These are phyloP conservation scores for Drosophila serrata DNA, from an alignment of 1,140 invertebrate species.

Conservation along the genomic window DNA sequence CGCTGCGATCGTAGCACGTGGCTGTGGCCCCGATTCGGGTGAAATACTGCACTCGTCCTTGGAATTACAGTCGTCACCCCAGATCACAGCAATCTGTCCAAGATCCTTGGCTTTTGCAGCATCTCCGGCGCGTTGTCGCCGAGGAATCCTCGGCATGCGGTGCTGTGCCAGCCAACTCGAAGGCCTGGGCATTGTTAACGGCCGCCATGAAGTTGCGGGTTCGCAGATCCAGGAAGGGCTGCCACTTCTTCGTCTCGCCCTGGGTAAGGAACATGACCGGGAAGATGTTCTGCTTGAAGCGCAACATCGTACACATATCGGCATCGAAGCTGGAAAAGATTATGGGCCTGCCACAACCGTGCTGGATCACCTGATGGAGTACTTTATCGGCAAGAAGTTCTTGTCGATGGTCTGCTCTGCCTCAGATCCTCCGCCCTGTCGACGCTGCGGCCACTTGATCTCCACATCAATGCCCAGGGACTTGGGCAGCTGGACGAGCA, in stretches of 20 bases:
- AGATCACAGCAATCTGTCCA: slow-evolving; percentile 95
- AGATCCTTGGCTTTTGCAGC: slow-evolving; percentile 91
- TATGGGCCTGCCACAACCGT: slow-evolving; percentile 92
- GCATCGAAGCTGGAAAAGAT: slow-evolving; percentile 98
- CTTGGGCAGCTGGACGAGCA: slow-evolving; percentile 91
- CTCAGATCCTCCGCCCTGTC: slow-evolving; percentile 94
- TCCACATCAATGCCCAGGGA: slow-evolving; percentile 97
- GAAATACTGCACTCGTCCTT: slow-evolving; percentile 93
- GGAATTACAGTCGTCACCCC: slow-evolving; percentile 98
- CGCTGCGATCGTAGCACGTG: slow-evolving; percentile 96
- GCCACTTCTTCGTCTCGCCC: slow-evolving; percentile 92
- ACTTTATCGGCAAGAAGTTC: slow-evolving; percentile 94
- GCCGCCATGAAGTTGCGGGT: slow-evolving; percentile 93
- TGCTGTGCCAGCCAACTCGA: slow-evolving; percentile 94
- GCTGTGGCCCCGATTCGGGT: slow-evolving; percentile 95
- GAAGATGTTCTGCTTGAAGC: slow-evolving; percentile 97
- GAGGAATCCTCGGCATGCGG: slow-evolving; percentile 96
- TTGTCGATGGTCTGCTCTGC: slow-evolving; percentile 96
- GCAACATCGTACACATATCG: slow-evolving; percentile 96
- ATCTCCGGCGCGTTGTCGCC: slow-evolving; percentile 89
- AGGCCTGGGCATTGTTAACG: slow-evolving; percentile 92
- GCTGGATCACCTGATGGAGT: slow-evolving; percentile 91
- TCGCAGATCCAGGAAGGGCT: slow-evolving; percentile 93
- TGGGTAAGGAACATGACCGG: slow-evolving; percentile 97
- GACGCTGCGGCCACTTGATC: slow-evolving; percentile 97